Percentiles rank a stretch among this genome's conserved stretches.
phyloP scores from a whole-genome alignment of 2,888 invertebrate genomes.

The Phoenoteleia sp. region DNA sequence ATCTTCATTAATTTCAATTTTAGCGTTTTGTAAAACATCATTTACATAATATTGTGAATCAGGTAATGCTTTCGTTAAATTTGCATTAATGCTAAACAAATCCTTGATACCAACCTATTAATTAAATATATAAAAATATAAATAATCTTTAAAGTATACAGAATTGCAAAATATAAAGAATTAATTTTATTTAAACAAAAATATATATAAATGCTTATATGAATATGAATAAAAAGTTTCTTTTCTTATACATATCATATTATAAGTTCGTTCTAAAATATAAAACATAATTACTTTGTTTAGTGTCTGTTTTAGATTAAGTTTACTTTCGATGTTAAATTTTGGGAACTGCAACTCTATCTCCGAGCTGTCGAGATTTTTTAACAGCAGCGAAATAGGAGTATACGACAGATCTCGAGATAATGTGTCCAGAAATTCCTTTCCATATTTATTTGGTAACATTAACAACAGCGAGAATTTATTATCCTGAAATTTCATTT shows the following conservation, averaged over 20 bases:
- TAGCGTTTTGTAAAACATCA: constrained; percentile 89
- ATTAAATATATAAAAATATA: no score
- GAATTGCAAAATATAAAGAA: no score
- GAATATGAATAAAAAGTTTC: no score
- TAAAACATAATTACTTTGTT: constrained; percentile 72
- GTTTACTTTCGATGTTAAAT: constrained; percentile 59
- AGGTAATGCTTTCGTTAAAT: constrained; percentile 88
- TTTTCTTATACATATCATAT: no score
- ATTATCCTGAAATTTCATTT: constrained; percentile 40
- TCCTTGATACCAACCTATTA: constrained; percentile 89
- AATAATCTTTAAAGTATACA: no score
- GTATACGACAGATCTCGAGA: constrained; percentile 57
- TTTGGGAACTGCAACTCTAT: constrained; percentile 63
- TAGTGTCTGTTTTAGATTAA: constrained; percentile 44
- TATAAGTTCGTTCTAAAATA: no score
- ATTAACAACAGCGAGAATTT: constrained; percentile 53
- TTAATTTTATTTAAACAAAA: no score
- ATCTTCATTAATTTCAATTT: constrained; percentile 89
- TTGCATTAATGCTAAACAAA: constrained; percentile 88
- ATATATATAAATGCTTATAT: no score
- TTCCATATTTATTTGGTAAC: constrained; percentile 57
- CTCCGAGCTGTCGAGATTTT: constrained; percentile 44
- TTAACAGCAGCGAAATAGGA: constrained; percentile 56
- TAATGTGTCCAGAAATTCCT: constrained; percentile 38
- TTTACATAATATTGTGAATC: constrained; percentile 86